Percentiles rank a stretch among this genome's conserved stretches.
phyloP scores from a whole-genome alignment of 1,140 invertebrate species.

The Philopotamus ludificatus region DNA sequence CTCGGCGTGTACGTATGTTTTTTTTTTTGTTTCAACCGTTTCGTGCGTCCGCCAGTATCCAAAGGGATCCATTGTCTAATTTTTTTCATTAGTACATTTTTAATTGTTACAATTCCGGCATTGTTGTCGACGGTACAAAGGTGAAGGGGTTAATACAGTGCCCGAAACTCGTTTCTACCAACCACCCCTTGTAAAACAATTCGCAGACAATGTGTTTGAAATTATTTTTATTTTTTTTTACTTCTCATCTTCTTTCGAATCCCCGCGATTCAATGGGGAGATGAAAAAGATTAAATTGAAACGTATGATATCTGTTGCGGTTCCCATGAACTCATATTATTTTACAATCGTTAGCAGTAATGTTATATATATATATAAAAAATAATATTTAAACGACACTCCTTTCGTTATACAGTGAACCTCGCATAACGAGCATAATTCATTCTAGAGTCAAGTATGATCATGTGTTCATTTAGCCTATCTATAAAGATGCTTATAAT shows the following conservation, averaged over 20 bases:
- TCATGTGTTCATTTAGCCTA: too few relatives aligned
- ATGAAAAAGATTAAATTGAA: not conserved
- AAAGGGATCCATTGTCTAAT: constrained; percentile 27
- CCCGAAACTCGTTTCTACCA: constrained; percentile 25
- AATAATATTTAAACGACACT: too few relatives aligned
- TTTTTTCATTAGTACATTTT: constrained; percentile 33
- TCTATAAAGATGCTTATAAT: too few relatives aligned
- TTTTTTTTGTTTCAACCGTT: constrained; percentile 9
- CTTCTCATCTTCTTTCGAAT: not conserved
- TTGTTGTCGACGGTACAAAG: constrained; percentile 24
- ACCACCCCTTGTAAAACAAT: constrained; percentile 26
- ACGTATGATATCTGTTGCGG: constrained; percentile 11
- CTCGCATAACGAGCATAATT: too few relatives aligned
- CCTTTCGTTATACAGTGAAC: too few relatives aligned
- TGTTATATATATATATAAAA: too few relatives aligned
- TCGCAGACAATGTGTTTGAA: constrained; percentile 30
- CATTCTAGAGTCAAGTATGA: too few relatives aligned
- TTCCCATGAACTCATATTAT: constrained; percentile 25
- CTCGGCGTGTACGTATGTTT: too few relatives aligned
- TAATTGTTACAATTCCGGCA: constrained; percentile 30
- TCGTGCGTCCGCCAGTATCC: not conserved
- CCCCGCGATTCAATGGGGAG: not conserved
- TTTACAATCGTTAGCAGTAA: too few relatives aligned
- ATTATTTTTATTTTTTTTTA: constrained; percentile 21
- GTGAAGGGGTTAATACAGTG: constrained; percentile 27